Conservation (phyloP, 2,797 vertebrate genomes). For the Rhynchotus rufescens region DNA sequence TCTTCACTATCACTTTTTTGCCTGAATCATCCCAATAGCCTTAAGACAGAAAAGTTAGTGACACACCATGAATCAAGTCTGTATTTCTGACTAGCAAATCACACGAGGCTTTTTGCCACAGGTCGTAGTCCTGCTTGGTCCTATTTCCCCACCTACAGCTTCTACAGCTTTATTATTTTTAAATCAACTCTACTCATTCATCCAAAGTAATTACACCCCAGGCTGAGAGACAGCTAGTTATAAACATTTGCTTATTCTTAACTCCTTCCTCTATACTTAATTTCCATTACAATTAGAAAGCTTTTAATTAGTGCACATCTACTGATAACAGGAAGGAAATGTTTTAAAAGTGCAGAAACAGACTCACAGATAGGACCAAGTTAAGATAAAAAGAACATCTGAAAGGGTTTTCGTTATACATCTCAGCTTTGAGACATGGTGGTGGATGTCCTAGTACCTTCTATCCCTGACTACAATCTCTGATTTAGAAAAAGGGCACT, state of each 20-base stretch:
- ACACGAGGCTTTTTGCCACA: neutral
- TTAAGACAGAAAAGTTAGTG: neutral
- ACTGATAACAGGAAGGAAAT: conserved; percentile 58
- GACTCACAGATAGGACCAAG: neutral
- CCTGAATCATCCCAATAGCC: neutral
- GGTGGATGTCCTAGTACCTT: conserved; percentile 33
- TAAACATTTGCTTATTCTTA: conserved; percentile 54
- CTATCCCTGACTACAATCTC: neutral
- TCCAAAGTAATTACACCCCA: conserved; percentile 70
- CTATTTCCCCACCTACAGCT: conserved; percentile 34
- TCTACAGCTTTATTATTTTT: conserved; percentile 55
- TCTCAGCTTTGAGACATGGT: conserved; percentile 1
- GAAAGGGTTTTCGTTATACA: neutral
- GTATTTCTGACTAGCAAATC: neutral
- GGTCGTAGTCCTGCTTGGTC: neutral
- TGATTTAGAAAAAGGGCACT: neutral
- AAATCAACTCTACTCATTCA: conserved; percentile 64
- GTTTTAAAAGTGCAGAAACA: conserved; percentile 29
- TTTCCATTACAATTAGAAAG: conserved; percentile 77
- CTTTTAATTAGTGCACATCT: conserved; percentile 75
- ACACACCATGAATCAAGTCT: accelerated
- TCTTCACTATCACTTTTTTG: neutral
- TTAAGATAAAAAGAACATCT: conserved; percentile 2
- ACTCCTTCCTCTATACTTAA: conserved; percentile 73
- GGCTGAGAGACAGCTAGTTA: conserved; percentile 34